Evolutionary conservation across 2,797 vertebrate genomes (phyloP).

Genomic region (Catamblyrhynchus diadema): DNA sequence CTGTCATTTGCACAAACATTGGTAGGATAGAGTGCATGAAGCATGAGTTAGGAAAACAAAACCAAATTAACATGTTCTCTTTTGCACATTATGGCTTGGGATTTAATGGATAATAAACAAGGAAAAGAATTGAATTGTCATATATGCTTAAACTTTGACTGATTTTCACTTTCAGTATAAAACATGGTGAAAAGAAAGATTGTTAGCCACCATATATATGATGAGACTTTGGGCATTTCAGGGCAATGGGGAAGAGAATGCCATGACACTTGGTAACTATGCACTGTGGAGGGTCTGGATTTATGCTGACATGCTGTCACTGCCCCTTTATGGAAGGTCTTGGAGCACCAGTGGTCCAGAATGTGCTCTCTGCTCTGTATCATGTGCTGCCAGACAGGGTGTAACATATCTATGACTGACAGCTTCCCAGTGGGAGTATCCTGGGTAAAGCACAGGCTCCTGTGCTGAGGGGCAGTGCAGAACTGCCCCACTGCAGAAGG

Average conservation of each 20-base stretch:
- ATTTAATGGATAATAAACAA: not conserved
- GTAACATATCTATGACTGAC: not conserved
- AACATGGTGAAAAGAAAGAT: not conserved
- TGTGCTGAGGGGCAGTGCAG: not conserved
- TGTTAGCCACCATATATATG: not conserved
- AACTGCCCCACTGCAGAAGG: not conserved
- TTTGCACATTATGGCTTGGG: not conserved
- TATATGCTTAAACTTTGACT: not conserved
- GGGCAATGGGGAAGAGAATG: not conserved
- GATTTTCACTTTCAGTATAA: not conserved
- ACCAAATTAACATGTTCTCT: not conserved
- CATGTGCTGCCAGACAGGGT: not conserved
- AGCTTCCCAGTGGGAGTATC: not conserved
- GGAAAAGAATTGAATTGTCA: not conserved
- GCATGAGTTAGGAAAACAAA: not conserved
- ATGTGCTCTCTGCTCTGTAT: not conserved
- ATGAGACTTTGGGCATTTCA: not conserved
- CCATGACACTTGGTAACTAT: not conserved
- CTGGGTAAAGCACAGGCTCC: not conserved
- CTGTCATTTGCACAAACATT: not conserved
- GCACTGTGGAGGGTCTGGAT: not conserved
- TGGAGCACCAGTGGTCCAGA: not conserved
- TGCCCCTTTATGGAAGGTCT: not conserved
- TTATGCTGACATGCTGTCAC: not conserved
- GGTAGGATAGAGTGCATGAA: not conserved